Evolutionary conservation across 2,797 vertebrate genomes (phyloP).

Genomic region (Protosalanx chinensis): DNA sequence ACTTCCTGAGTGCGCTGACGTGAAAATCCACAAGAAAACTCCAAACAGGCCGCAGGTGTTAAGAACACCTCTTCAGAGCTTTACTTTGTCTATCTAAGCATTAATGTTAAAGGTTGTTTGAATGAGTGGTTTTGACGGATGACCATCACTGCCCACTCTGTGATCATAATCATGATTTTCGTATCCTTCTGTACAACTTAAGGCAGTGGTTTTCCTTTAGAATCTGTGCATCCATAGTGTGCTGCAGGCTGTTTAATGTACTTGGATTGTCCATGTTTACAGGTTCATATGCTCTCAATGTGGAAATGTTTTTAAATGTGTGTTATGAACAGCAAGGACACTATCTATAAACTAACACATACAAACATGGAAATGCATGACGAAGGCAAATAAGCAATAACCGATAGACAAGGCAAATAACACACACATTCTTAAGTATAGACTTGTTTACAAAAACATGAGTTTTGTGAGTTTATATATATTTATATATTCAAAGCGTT

Average conservation of each 20-base stretch:
- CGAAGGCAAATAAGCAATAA: conserved; percentile 26
- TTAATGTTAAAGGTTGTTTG: not conserved
- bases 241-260: not conserved
- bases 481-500: conserved; percentile 41
- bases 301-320: too few species aligned
- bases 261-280: conserved; percentile 24
- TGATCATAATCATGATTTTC: too few species aligned
- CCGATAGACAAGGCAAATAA: conserved; percentile 29
- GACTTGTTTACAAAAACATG: conserved; percentile 24
- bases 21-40: conserved; percentile 26
- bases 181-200: not conserved
- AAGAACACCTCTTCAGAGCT: conserved; percentile 13
- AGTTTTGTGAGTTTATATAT: conserved; percentile 35
- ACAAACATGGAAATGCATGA: conserved; percentile 20
- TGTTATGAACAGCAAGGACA: conserved; percentile 37
- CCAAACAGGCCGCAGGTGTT: conserved; percentile 16
- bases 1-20: conserved; percentile 25
- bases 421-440: conserved; percentile 29
- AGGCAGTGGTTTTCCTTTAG: conserved; percentile 24
- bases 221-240: conserved; percentile 16
- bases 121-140: conserved; percentile 12
- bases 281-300: conserved; percentile 24
- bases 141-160: too few species aligned
- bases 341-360: conserved; percentile 27
- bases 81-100: not conserved